Evolutionary conservation across 2,888 invertebrate genomes (phyloP), one percentile per base, ranked within the genome.

Genomic region (Platypus cylindrus): DNA sequence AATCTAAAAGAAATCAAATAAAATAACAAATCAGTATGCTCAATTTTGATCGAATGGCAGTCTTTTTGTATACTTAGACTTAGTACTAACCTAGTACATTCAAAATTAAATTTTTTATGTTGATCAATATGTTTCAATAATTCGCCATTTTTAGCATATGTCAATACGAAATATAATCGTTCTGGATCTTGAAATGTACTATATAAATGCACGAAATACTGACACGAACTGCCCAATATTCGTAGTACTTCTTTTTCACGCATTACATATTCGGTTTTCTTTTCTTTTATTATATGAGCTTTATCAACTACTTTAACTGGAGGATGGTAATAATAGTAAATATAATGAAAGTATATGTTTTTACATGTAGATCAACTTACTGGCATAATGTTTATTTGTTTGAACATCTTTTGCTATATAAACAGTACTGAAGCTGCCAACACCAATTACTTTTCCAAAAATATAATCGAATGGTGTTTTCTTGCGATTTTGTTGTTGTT

Each of bases 271-370:
- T 87, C 83, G 51, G 82, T 78, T 65, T 97, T 97, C 60, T 83
- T 84, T 64, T 97, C 93, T 46, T 82, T 73, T 49, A 93, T 73
- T 48, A 98, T 93, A 62, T 91, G 85, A 32, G 75, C 70, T 66
- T 98, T 98, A 55, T 93, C 89, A 62, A 94, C 83, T n/a, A 95
- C 93, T 76, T 98, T 98, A 58, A 97, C 89, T 85, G 73, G 34
- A 75, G 73, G 49, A 47, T 46, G 23, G 31, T 17, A 16, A 28
- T 29, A 11, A 15, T 2, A 9, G n/a, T 17, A 16, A 29, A 29
- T 12, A 17, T 17, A 15, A 7, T 17, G 15, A 17, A 17, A 29
- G 18, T n/a, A 29, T 29, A 9, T 17, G 17, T 16, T 13, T 3
- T 17, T n/a, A n/a, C n/a, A n/a, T n/a, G n/a, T n/a, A n/a, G n/a